phyloP scores from a whole-genome alignment of 2,113 vertebrate species.

The Hemiprocne comata region DNA sequence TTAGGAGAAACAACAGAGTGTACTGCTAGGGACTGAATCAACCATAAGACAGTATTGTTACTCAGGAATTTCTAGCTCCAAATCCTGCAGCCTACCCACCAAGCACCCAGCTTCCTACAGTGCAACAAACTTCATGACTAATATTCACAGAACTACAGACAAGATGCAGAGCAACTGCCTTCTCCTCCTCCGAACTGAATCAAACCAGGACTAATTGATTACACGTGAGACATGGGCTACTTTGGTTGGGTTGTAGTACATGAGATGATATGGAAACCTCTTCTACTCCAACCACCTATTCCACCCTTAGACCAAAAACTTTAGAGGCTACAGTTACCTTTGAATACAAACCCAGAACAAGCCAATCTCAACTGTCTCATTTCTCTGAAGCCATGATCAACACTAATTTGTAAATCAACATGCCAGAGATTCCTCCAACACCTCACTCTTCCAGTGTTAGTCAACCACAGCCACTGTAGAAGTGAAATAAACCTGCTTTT shows the following conservation, averaged over 20 bases:
- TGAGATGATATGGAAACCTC: not conserved
- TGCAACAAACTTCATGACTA: not conserved
- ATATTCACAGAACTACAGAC: not conserved
- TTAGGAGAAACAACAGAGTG: not conserved
- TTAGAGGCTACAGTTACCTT: not conserved
- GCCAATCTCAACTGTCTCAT: not conserved
- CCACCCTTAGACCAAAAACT: not conserved
- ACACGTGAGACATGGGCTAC: accelerated
- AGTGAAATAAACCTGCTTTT: not conserved
- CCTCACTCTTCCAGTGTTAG: not conserved
- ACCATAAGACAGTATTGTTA: not conserved
- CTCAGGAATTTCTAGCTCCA: not conserved
- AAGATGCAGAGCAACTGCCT: not conserved
- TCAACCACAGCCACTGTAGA: not conserved
- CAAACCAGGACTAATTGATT: no score
- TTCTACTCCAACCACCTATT: not conserved
- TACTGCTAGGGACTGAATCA: not conserved
- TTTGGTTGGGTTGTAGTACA: accelerated
- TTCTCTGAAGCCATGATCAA: not conserved
- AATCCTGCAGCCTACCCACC: not conserved
- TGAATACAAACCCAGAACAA: not conserved
- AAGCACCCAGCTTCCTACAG: not conserved
- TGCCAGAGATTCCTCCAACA: not conserved
- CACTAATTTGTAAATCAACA: not conserved
- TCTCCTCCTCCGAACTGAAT: not conserved